Base-by-base conservation (phyloP, 2,113 vertebrate genomes). In the Butorides virescens region DNA sequence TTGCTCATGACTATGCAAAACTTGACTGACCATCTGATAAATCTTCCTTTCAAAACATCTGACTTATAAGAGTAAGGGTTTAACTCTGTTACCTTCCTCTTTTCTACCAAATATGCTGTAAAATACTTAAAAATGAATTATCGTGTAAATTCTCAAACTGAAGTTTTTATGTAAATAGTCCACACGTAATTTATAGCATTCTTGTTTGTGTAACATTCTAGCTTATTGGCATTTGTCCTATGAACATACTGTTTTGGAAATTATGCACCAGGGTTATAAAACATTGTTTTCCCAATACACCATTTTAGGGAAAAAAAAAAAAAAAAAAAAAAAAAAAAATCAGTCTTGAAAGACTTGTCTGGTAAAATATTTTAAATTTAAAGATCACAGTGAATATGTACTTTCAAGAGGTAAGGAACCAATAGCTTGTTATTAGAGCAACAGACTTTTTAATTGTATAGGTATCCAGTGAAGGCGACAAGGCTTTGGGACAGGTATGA, bases 171-270 rank as follows among this genome's bases (percentile, higher is more conserved):
- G 95, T 96, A 97, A 97, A 97, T 86, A 97, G 62, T 53, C 58
- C 92, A 80, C 85, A 78, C 4, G 4, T 95, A 97, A 97, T 98
- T 98, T 97, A 98, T 97, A 88, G 55, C 80, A 84, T 94, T 96
- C 91, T 86, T 98, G 95, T 98, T 98, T 98, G 87, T 96, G 89
- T 97, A 97, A 96, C 96, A 84, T 96, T 86, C 94, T 90, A 58
- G 58, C 92, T 92, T 91, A 96, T 83, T 98, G 98, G 97, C 97
- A 95, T 95, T 87, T 96, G 95, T 97, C 98, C 97, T 97, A 97
- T 22, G 81, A 96, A 98, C 90, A 98, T 98, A 98, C 97, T 94
- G 84, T 42, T 96, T 95, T 96, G 94, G 95, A 97, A 97, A 96
- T 97, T 86, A 94, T 39, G 89, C 86, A 93, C 52, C 37, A 7